phyloP scores from a whole-genome alignment of 1,140 invertebrate genomes.

The Panagrolaimus sp. region DNA sequence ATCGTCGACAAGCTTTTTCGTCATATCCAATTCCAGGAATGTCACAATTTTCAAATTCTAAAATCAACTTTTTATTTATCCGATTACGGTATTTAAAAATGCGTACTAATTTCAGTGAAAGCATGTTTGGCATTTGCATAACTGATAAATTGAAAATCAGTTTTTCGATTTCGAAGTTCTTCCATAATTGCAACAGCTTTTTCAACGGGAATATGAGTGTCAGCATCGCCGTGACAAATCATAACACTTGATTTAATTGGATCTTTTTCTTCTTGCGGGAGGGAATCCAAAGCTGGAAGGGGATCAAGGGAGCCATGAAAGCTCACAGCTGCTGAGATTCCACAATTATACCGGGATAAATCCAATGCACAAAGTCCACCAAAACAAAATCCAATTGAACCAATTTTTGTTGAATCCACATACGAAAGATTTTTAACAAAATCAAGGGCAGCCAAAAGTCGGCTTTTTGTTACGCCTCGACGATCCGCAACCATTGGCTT shows the following conservation, averaged over 20 bases:
- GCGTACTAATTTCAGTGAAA: constrained; percentile 31
- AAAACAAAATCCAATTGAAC: constrained; percentile 53
- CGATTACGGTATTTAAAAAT: too few species aligned
- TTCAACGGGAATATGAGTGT: constrained; percentile 33
- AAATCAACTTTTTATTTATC: too few species aligned
- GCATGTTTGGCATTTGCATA: constrained; percentile 46
- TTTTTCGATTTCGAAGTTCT: constrained; percentile 45
- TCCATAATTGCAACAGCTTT: constrained; percentile 37
- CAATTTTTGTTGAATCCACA: constrained; percentile 47
- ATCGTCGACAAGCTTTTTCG: too few species aligned
- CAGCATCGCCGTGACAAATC: constrained; percentile 53
- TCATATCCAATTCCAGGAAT: too few species aligned
- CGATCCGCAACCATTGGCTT: constrained; percentile 36
- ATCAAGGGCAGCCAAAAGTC: constrained; percentile 41
- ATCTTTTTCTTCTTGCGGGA: constrained; percentile 22
- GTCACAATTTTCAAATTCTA: too few species aligned
- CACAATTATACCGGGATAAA: constrained; percentile 45
- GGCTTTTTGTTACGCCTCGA: constrained; percentile 24
- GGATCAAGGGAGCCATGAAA: constrained; percentile 48
- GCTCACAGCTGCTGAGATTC: constrained; percentile 46
- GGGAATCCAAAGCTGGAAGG: constrained; percentile 31
- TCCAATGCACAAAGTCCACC: constrained; percentile 53
- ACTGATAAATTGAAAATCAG: constrained; percentile 46
- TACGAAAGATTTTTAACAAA: constrained; percentile 30
- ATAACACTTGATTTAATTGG: constrained; percentile 37